These are phyloP conservation scores for Hermaeophaga mercurialis DNA, from an alignment of 2,888 invertebrate species.

Conservation along the genomic window DNA sequence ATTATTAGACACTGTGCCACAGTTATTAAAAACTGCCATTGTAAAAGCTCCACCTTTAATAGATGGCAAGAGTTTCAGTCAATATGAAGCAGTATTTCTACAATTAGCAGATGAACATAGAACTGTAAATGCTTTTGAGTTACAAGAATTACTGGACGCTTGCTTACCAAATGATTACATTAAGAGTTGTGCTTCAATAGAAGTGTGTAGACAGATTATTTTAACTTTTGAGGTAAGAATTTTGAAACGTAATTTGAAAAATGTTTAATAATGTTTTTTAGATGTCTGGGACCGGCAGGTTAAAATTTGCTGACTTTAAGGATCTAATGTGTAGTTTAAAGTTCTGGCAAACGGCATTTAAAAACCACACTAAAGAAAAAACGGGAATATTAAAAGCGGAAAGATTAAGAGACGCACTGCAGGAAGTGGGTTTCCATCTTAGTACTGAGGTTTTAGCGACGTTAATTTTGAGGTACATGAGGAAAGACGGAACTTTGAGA, in stretches of 20 bases:
- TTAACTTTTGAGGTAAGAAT: constrained; percentile 83
- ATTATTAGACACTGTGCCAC: constrained; percentile 70
- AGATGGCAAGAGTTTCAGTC: constrained; percentile 76
- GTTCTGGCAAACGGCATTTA: constrained; percentile 89
- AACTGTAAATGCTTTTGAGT: constrained; percentile 88
- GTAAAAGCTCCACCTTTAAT: constrained; percentile 74
- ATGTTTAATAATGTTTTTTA: no score
- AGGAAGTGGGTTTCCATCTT: constrained; percentile 86
- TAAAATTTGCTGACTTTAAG: constrained; percentile 85
- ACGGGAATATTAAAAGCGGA: constrained; percentile 89
- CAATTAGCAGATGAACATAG: constrained; percentile 89
- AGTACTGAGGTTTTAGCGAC: constrained; percentile 84
- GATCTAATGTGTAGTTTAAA: constrained; percentile 91
- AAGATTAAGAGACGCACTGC: constrained; percentile 78
- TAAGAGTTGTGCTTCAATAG: constrained; percentile 90
- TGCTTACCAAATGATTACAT: constrained; percentile 94
- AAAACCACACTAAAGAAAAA: constrained; percentile 88
- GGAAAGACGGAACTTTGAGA: constrained; percentile 88
- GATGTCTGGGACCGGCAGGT: constrained; percentile 79
- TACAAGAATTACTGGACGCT: constrained; percentile 87
- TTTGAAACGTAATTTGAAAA: no score
- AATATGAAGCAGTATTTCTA: constrained; percentile 88
- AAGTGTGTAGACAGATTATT: constrained; percentile 89
- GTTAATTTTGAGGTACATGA: constrained; percentile 84
- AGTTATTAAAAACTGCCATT: constrained; percentile 73